Evolutionary conservation across 2,888 invertebrate species (phyloP).

Genomic region (Drosophila sordidula): DNA sequence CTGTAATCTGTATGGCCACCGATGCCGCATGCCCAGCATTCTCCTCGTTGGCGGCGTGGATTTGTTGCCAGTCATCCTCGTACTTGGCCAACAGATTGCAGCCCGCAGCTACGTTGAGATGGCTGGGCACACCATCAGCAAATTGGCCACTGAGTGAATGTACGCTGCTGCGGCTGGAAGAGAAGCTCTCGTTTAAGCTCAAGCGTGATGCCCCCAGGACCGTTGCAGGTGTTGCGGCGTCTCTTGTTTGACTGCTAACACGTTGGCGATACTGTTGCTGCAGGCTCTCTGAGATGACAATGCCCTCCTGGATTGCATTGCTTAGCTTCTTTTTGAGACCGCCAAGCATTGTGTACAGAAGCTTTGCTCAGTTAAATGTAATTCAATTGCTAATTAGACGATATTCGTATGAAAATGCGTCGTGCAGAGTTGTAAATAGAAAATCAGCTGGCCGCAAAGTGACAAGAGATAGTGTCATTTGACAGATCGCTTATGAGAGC

Average conservation of each 20-base stretch:
- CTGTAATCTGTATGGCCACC: slow-evolving; percentile 85
- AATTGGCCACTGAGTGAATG: slow-evolving; percentile 41
- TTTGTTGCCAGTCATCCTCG: slow-evolving; percentile 88
- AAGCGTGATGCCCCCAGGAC: slow-evolving; percentile 24
- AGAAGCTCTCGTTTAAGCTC: slow-evolving; percentile 44
- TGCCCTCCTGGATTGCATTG: slow-evolving; percentile 85
- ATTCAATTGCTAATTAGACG: slow-evolving; percentile 29
- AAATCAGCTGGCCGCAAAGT: slow-evolving; percentile 59
- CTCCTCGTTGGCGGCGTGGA: slow-evolving; percentile 88
- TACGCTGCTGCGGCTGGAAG: slow-evolving; percentile 53
- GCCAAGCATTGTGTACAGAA: slow-evolving; percentile 84
- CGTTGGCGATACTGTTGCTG: slow-evolving; percentile 82
- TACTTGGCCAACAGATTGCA: slow-evolving; percentile 88
- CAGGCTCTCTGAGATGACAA: slow-evolving; percentile 83
- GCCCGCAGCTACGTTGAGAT: slow-evolving; percentile 87
- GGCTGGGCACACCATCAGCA: slow-evolving; percentile 72
- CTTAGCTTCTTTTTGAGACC: slow-evolving; percentile 85
- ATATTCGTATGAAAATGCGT: slow-evolving; percentile 6
- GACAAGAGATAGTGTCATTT: slow-evolving; percentile 34
- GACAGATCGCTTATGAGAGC: slow-evolving; percentile 33
- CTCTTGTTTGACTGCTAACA: slow-evolving; percentile 51
- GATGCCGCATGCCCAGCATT: slow-evolving; percentile 87
- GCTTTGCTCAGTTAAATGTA: slow-evolving; percentile 4
- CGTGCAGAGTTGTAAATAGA: slow-evolving; percentile 46
- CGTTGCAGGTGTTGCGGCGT: slow-evolving; percentile 38